Evolutionary conservation across 2,113 vertebrate genomes (phyloP).

Genomic region (Urocynchramus pylzowi): DNA sequence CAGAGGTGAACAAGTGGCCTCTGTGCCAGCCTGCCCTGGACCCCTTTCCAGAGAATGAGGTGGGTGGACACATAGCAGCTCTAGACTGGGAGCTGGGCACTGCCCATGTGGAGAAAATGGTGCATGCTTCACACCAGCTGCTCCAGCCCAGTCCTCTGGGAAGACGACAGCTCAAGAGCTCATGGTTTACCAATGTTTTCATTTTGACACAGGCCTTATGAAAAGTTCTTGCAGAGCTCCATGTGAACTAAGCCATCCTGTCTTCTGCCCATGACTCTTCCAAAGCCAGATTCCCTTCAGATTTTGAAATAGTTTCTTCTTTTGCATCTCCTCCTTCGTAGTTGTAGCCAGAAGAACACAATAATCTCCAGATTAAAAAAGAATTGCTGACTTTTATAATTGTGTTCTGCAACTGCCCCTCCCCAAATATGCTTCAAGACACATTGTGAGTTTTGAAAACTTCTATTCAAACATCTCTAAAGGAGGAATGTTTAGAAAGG

Average conservation of each 20-base stretch:
- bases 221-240: background rate
- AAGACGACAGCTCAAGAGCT: accelerated
- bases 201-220: background rate
- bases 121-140: background rate
- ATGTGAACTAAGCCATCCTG: background rate
- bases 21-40: background rate
- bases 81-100: background rate
- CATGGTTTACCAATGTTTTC: background rate
- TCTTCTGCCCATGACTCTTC: background rate
- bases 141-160: background rate
- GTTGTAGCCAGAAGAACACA: background rate
- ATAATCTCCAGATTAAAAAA: background rate
- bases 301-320: background rate
- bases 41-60: accelerated
- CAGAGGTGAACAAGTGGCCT: background rate
- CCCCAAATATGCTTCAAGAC: background rate
- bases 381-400: background rate
- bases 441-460: background rate
- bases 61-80: background rate
- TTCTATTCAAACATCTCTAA: background rate
- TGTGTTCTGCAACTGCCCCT: background rate
- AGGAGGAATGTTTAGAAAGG: background rate
- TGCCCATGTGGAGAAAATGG: background rate
- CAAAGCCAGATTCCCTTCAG: background rate
- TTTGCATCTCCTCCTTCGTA: background rate